Evolutionary conservation across 2,888 invertebrate genomes (phyloP).

Genomic region (Hyles lineata): DNA sequence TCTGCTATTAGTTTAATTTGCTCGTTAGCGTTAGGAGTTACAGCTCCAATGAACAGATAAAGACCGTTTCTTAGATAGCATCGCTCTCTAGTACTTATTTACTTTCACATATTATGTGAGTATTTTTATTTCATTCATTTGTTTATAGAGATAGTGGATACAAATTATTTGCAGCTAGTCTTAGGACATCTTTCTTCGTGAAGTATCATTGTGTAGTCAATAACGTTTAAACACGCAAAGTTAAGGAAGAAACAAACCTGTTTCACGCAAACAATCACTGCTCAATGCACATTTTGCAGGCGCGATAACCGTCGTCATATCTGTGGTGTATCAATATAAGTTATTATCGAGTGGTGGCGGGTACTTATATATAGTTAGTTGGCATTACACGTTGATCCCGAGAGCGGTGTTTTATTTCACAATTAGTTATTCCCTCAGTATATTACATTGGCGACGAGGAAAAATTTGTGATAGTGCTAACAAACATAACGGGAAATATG

Average conservation of each 20-base stretch:
- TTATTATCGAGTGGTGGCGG: too few species aligned
- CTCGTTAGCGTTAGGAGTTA: slow-evolving; percentile 25
- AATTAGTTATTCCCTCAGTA: too few species aligned
- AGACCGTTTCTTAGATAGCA: slow-evolving; percentile 1
- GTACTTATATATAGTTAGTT: background rate
- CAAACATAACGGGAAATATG: slow-evolving; percentile 1
- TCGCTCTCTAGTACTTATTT: background rate
- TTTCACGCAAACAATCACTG: slow-evolving; percentile 26
- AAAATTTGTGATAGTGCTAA: too few species aligned
- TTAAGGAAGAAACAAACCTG: background rate
- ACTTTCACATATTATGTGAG: background rate
- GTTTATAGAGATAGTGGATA: background rate
- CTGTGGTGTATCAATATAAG: too few species aligned
- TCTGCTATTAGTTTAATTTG: slow-evolving; percentile 21
- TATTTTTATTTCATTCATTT: background rate
- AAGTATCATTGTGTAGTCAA: background rate
- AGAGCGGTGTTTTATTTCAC: too few species aligned
- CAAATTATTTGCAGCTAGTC: too few species aligned
- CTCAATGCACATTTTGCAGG: slow-evolving; percentile 26
- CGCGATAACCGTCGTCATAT: slow-evolving; percentile 61
- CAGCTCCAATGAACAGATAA: slow-evolving; percentile 20
- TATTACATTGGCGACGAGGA: too few species aligned
- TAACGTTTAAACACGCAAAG: background rate
- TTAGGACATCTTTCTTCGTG: too few species aligned
- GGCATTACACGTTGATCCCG: too few species aligned